Evolutionary conservation across 2,888 invertebrate species (phyloP).

Genomic region (Parnassius smintheus): DNA sequence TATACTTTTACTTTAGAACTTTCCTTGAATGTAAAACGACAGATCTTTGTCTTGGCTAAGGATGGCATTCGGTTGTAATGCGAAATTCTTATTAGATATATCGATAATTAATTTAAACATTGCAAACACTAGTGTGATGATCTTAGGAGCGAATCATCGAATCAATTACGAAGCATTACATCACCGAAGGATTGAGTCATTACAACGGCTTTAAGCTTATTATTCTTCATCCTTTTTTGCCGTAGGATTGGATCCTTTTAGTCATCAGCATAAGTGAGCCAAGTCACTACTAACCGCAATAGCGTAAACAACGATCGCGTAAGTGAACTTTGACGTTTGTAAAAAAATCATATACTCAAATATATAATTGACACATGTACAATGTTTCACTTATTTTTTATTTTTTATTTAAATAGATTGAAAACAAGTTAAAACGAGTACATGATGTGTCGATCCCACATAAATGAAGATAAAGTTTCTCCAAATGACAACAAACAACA

Average conservation of each 20-base stretch:
- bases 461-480: too few relatives aligned
- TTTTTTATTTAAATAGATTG: too few relatives aligned
- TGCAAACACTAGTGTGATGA: slow-evolving; percentile 46
- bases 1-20: slow-evolving; percentile 6
- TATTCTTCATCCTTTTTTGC: slow-evolving; percentile 54
- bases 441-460: too few relatives aligned
- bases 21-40: slow-evolving; percentile 11
- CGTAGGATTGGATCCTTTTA: slow-evolving; percentile 69
- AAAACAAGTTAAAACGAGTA: too few relatives aligned
- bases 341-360: slow-evolving; percentile 1
- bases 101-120: slow-evolving; percentile 39
- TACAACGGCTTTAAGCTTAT: slow-evolving; percentile 58
- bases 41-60: slow-evolving; percentile 16
- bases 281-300: slow-evolving; percentile 63
- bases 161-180: slow-evolving; percentile 71
- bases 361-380: too few relatives aligned
- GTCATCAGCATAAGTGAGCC: slow-evolving; percentile 57
- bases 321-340: slow-evolving; percentile 46
- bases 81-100: slow-evolving; percentile 28
- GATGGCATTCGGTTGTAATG: slow-evolving; percentile 11
- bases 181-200: slow-evolving; percentile 76
- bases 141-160: slow-evolving; percentile 59
- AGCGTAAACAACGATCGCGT: slow-evolving; percentile 51
- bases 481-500: too few relatives aligned
- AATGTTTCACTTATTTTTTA: too few relatives aligned